Conservation (phyloP, 2,797 vertebrate species). For the Thripadectes ignobilis region DNA sequence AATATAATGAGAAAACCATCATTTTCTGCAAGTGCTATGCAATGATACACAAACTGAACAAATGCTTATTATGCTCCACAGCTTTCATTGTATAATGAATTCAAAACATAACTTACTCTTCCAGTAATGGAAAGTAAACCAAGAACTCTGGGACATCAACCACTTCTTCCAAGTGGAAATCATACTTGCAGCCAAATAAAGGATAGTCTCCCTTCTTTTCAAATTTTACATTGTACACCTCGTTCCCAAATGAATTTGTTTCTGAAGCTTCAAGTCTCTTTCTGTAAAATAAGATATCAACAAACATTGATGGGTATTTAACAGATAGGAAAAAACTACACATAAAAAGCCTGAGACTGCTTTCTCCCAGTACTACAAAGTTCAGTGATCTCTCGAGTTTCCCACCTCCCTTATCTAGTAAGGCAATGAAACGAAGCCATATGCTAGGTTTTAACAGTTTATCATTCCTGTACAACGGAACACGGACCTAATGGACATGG, state of each 20-base stretch:
- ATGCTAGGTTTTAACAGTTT: not conserved
- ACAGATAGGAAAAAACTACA: not conserved
- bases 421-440: not conserved
- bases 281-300: constrained; percentile 63
- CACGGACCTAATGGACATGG: not conserved
- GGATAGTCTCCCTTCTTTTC: constrained; percentile 89
- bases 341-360: not conserved
- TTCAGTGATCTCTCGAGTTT: not conserved
- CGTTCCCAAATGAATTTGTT: constrained; percentile 90
- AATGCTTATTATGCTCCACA: not conserved
- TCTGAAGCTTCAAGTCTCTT: constrained; percentile 87
- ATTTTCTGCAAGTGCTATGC: not conserved
- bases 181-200: constrained; percentile 95
- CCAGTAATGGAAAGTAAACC: constrained; percentile 93
- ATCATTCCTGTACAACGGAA: not conserved
- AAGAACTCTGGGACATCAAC: constrained; percentile 96
- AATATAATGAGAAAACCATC: not conserved
- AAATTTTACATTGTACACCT: constrained; percentile 91
- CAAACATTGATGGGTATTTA: not conserved
- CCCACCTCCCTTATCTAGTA: not conserved
- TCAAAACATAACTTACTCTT: constrained; percentile 83
- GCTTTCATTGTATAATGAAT: not conserved
- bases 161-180: constrained; percentile 94
- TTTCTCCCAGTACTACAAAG: not conserved
- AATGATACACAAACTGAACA: not conserved